Evolutionary conservation across 2,113 vertebrate species (phyloP).

Genomic region (Mobula hypostoma): DNA sequence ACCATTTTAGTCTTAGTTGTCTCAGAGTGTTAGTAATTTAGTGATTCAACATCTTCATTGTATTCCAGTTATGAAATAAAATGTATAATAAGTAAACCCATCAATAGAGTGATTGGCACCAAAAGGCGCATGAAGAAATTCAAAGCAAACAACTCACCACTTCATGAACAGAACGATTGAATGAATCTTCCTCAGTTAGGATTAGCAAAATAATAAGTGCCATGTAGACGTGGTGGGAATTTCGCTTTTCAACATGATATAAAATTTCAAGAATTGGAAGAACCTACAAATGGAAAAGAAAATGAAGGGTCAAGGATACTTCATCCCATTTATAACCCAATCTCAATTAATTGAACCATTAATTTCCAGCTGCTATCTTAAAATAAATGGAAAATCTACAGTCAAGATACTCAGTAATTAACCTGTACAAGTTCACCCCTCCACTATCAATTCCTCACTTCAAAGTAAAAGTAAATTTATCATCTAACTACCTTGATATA

Average conservation of each 20-base stretch:
- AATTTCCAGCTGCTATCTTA: background rate
- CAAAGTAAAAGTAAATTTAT: too few species aligned
- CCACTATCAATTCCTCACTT: background rate
- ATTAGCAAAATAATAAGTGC: conserved; percentile 95
- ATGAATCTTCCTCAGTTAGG: conserved; percentile 91
- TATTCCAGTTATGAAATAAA: background rate
- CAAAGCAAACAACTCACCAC: conserved; percentile 71
- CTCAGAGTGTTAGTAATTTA: too few species aligned
- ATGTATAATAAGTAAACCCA: background rate
- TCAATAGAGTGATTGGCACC: background rate
- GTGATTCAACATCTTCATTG: background rate
- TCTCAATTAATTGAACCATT: background rate
- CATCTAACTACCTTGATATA: too few species aligned
- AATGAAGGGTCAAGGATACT: background rate
- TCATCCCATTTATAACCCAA: background rate
- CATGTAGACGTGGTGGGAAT: conserved; percentile 98
- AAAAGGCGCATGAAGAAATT: background rate
- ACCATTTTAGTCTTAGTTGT: background rate
- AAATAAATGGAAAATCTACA: background rate
- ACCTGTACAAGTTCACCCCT: background rate
- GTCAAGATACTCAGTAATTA: background rate
- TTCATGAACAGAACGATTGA: conserved; percentile 93
- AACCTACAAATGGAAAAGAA: conserved; percentile 59
- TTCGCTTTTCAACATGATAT: conserved; percentile 91
- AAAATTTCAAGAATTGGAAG: conserved; percentile 93